These are phyloP conservation scores for Lysiphlebus fabarum DNA, from an alignment of 1,140 invertebrate species.

Conservation along the genomic window DNA sequence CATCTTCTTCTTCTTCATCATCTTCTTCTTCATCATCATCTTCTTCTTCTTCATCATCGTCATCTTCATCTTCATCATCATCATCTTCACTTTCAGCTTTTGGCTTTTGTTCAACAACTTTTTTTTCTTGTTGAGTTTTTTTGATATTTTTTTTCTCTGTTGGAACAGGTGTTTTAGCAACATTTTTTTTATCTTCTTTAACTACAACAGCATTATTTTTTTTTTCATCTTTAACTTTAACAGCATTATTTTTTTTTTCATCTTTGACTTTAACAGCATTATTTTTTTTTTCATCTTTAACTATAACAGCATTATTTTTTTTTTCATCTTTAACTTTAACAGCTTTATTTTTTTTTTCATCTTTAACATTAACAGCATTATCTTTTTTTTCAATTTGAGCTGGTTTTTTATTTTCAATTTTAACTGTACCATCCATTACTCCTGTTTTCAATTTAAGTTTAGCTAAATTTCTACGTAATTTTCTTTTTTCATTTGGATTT, in stretches of 20 bases:
- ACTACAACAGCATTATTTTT: too few species aligned
- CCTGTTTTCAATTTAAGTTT: background rate
- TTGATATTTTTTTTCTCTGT: background rate
- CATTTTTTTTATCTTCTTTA: too few species aligned
- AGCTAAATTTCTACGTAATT: background rate
- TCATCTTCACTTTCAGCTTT: constrained; percentile 3
- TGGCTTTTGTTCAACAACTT: background rate
- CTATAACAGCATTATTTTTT: constrained; percentile 28
- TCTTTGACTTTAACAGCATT: background rate
- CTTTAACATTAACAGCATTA: constrained; percentile 38
- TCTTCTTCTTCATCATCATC: constrained; percentile 15
- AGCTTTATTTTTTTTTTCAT: constrained; percentile 3
- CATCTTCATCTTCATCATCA: constrained; percentile 12
- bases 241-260: background rate
- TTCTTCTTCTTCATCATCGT: constrained; percentile 21
- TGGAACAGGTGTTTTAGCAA: too few species aligned
- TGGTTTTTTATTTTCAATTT: constrained; percentile 22
- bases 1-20: background rate
- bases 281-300: constrained; percentile 38
- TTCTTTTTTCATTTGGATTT: background rate
- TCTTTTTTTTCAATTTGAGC: constrained; percentile 35
- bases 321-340: constrained; percentile 24
- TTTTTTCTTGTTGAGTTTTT: background rate
- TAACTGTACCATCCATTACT: background rate
- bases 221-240: constrained; percentile 3